These are phyloP conservation scores for Paradoxurus hermaphroditus DNA, from an alignment of 2,113 vertebrate genomes.

Conservation along the genomic window DNA sequence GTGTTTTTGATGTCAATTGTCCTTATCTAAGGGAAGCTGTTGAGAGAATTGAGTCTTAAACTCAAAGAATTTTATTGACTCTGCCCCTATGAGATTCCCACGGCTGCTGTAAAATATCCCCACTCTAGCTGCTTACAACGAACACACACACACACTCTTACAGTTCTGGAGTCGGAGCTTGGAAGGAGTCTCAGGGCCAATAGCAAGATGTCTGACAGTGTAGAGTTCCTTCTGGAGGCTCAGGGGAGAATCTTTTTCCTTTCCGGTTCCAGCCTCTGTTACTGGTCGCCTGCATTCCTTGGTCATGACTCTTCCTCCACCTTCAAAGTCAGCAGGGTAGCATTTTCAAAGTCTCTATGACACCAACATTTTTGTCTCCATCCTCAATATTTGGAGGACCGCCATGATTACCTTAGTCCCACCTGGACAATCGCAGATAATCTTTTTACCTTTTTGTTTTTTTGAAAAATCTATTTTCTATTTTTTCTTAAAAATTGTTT, in stretches of 20 bases:
- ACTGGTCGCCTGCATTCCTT: neutral
- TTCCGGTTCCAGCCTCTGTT: neutral
- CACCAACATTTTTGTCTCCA: neutral
- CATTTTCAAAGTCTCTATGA: neutral
- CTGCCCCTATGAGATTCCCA: neutral
- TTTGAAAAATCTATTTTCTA: too few relatives aligned
- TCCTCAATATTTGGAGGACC: neutral
- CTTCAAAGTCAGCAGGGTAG: neutral
- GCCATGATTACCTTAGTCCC: neutral
- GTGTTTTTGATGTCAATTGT: neutral
- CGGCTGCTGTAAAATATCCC: neutral
- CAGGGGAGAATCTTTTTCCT: neutral
- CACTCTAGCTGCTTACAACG: neutral
- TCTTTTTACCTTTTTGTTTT: too few relatives aligned
- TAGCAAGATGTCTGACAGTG: neutral
- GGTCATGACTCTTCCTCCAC: neutral
- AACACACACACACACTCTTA: neutral
- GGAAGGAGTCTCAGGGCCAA: neutral
- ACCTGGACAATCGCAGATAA: neutral
- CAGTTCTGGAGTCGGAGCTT: neutral
- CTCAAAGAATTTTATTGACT: neutral
- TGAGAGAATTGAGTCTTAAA: neutral
- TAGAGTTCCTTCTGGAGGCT: neutral
- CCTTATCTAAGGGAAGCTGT: neutral
- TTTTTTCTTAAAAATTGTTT: too few relatives aligned